These are phyloP conservation scores for Urocitellus parryii DNA, from an alignment of 2,113 vertebrate genomes.

Conservation along the genomic window DNA sequence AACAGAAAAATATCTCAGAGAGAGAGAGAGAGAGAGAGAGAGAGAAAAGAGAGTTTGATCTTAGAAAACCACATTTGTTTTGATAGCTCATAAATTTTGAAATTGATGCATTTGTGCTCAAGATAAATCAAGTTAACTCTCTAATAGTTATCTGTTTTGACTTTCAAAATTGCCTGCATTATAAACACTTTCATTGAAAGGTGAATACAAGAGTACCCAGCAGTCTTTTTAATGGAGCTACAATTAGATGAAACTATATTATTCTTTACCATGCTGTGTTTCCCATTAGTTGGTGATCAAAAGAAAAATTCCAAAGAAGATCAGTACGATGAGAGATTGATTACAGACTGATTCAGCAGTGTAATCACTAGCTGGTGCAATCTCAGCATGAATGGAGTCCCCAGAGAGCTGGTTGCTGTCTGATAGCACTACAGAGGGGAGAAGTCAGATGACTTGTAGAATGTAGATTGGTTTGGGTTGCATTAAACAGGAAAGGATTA, in stretches of 20 bases:
- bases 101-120: conserved; percentile 47
- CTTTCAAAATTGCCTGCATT: conserved; percentile 67
- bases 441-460: conserved; percentile 86
- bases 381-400: conserved; percentile 91
- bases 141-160: conserved; percentile 66
- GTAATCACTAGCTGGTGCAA: conserved; percentile 91
- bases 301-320: conserved; percentile 89
- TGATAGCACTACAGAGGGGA: conserved; percentile 83
- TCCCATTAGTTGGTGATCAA: conserved; percentile 91
- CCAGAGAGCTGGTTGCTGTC: conserved; percentile 85
- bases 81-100: conserved; percentile 45
- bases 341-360: conserved; percentile 89
- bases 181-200: conserved; percentile 81
- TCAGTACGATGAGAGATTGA: conserved; percentile 90
- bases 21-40: not conserved
- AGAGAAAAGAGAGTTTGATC: not conserved
- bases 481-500: conserved; percentile 85
- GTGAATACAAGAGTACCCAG: conserved; percentile 76
- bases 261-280: conserved; percentile 88
- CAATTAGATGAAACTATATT: conserved; percentile 89
- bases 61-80: conserved; percentile 54
- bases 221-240: conserved; percentile 78
- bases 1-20: not conserved
- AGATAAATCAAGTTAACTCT: conserved; percentile 63
- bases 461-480: conserved; percentile 84